Percentiles rank a stretch among this genome's conserved stretches.
phyloP scores from a whole-genome alignment of 2,113 vertebrate genomes.

The Syrrhaptes paradoxus region DNA sequence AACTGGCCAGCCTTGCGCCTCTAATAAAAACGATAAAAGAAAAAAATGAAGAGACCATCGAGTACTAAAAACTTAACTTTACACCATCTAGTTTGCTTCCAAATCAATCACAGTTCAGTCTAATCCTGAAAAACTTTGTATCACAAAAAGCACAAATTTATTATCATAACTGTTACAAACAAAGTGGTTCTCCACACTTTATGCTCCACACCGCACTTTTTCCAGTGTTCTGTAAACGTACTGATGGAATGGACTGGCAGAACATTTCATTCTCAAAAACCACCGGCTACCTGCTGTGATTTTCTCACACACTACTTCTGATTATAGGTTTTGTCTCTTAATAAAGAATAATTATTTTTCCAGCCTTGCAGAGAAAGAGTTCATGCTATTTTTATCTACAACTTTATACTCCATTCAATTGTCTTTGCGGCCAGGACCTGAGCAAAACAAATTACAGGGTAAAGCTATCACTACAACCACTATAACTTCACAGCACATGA shows the following conservation, averaged over 20 bases:
- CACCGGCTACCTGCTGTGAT: neutral
- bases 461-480: neutral
- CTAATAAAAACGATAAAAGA: slow-evolving; percentile 17
- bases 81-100: neutral
- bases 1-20: slow-evolving; percentile 32
- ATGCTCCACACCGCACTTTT: neutral
- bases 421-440: neutral
- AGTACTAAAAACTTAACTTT: neutral
- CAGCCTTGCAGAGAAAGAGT: neutral
- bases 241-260: neutral
- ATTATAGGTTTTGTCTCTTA: neutral
- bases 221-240: neutral
- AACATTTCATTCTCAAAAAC: neutral
- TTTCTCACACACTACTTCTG: neutral
- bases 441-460: neutral
- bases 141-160: neutral
- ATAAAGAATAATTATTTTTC: neutral
- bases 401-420: neutral
- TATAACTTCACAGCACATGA: neutral
- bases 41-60: neutral
- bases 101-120: neutral
- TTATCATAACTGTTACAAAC: neutral
- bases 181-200: neutral
- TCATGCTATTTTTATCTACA: neutral
- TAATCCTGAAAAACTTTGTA: neutral